Percentiles rank a stretch among this genome's conserved stretches.
Evolutionary conservation across 2,113 vertebrate species (phyloP).

Genomic region (Tetrao urogallus): DNA sequence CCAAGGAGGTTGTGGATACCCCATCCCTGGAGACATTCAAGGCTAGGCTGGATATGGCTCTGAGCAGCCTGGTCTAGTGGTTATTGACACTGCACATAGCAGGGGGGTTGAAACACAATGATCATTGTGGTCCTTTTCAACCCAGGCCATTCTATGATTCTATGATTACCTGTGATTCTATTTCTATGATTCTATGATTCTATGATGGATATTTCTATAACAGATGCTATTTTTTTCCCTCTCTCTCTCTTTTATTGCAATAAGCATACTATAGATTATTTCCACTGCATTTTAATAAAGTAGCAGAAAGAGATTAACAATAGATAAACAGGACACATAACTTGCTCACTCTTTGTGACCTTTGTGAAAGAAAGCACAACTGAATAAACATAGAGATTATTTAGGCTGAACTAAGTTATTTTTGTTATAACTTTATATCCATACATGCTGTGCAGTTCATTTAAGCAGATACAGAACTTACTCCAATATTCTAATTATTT

Average conservation of each 20-base stretch:
- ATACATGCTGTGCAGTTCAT: background rate
- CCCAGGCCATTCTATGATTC: no score
- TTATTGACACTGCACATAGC: no score
- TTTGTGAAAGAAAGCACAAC: background rate
- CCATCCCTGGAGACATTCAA: no score
- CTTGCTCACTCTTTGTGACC: slow-evolving; percentile 18
- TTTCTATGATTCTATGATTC: no score
- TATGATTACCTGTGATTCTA: no score
- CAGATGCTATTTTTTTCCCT: slow-evolving; percentile 25
- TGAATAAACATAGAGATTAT: background rate
- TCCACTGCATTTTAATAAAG: slow-evolving; percentile 71
- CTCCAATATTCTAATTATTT: background rate
- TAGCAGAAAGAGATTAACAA: slow-evolving; percentile 56
- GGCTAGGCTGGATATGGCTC: no score
- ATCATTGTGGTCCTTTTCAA: no score
- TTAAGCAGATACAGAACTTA: background rate
- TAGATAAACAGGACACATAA: slow-evolving; percentile 10
- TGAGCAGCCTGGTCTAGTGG: no score
- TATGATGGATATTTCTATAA: slow-evolving; percentile 75
- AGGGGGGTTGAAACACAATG: no score
- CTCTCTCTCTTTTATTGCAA: slow-evolving; percentile 38
- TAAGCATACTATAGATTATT: slow-evolving; percentile 58
- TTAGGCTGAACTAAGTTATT: background rate
- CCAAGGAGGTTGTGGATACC: no score
- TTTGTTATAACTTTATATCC: background rate